phyloP scores from a whole-genome alignment of 2,888 invertebrate species.

The Napeogenes inachia region DNA sequence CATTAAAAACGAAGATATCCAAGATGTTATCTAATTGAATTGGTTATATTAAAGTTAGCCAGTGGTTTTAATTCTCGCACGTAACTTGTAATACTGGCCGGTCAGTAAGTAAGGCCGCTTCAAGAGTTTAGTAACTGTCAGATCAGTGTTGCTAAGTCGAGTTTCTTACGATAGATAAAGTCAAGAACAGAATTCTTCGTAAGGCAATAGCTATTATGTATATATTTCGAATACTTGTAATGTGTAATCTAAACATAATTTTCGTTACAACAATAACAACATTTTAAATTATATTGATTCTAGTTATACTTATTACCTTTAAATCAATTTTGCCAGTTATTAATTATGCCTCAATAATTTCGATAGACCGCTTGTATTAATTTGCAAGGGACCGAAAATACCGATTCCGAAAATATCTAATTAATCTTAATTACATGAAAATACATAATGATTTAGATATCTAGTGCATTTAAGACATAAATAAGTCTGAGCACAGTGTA shows the following conservation, averaged over 20 bases:
- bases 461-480: not conserved
- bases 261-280: no score
- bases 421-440: not conserved
- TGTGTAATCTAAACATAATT: no score
- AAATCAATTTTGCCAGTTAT: no score
- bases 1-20: no score
- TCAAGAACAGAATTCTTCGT: no score
- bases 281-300: no score
- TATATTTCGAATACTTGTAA: slow-evolving; percentile 4
- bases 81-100: not conserved
- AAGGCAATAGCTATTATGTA: not conserved
- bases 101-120: not conserved
- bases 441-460: not conserved
- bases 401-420: not conserved
- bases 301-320: no score
- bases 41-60: not conserved
- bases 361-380: no score
- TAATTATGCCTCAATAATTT: no score
- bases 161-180: not conserved
- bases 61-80: not conserved
- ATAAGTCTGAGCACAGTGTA: not conserved
- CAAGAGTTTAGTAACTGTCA: not conserved
- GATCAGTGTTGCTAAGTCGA: slow-evolving; percentile 3
- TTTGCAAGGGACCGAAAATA: not conserved
- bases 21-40: no score